Evolutionary conservation across 2,888 invertebrate genomes (phyloP), one percentile per base, ranked within the genome.

Genomic region (Imbricaverruca yamaguchii): DNA sequence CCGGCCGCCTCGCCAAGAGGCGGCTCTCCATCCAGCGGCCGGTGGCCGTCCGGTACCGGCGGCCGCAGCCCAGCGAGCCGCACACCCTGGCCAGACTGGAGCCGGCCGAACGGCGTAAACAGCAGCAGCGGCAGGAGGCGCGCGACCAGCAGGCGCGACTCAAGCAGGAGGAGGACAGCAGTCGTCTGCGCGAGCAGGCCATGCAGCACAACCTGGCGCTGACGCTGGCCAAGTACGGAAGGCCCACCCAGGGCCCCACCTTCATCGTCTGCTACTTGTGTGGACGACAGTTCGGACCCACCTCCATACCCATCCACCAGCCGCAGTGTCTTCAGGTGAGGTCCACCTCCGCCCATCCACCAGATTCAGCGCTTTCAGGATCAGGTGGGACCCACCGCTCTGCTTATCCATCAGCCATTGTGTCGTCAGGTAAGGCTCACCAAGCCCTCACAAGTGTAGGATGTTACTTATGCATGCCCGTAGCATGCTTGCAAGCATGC

Each of bases 241-340:
- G 74, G 74, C 55, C 74, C 21, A 55, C 74, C 8, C 53, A 12
- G 23, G 74, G 74, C 3, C 74, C 74, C 53, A 74, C 74, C 53
- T 74, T 74, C 74, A 67, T 90, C 21, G 89, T 89, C 65, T 92
- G 92, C 85, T 91, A 91, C 85, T 88, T 92, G 81, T 92, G 92
- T 85, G 90, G 91, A 8, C 87, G 91, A 81, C 91, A 92, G 85
- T 92, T 91, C 86, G 92, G 92, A 9, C 90, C 90, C 10, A 90
- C 91, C 78, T 91, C 91, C 23, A 89, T 92, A 83, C 88, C 89
- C 11, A 89, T 74, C 53, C 74, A 74, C 55, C 74, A 74, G 74
- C 74, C 74, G 21, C 74, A 74, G 74, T 74, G 74, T 55, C 74
- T 74, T 9, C 21, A 74, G 74, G 74, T 74, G 21, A 55, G 74